Evolutionary conservation across 1,140 invertebrate genomes (phyloP).

Genomic region (Ladona fulva): DNA sequence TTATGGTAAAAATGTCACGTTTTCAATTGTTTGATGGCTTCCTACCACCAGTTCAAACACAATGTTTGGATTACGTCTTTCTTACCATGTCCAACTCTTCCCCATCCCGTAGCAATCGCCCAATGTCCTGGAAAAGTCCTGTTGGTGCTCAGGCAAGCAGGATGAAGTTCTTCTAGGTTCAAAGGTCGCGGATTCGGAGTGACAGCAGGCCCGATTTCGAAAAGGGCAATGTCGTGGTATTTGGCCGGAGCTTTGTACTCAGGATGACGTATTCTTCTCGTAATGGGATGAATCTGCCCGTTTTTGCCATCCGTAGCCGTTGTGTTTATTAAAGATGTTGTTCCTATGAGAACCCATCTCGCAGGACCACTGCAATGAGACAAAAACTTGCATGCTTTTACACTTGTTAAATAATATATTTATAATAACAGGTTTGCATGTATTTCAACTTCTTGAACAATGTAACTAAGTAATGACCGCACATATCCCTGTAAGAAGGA

Average conservation of each 20-base stretch:
- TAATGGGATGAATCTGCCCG: not conserved
- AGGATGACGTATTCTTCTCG: conserved; percentile 13
- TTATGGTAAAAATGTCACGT: too few species aligned
- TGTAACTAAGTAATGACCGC: too few species aligned
- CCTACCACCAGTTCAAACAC: too few species aligned
- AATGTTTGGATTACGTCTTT: too few species aligned
- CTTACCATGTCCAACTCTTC: conserved; percentile 20
- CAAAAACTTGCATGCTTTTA: too few species aligned
- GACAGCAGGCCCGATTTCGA: conserved; percentile 26
- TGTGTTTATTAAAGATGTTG: conserved; percentile 31
- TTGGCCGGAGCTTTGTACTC: conserved; percentile 14
- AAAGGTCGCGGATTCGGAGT: conserved; percentile 20
- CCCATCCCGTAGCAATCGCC: conserved; percentile 29
- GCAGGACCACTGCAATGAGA: conserved; percentile 15
- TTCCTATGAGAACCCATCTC: too few species aligned
- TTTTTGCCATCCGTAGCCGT: not conserved
- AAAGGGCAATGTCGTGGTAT: conserved; percentile 21
- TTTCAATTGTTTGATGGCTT: too few species aligned
- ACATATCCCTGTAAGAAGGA: too few species aligned
- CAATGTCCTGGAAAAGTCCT: not conserved
- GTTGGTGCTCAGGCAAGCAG: conserved; percentile 25
- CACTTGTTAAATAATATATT: too few species aligned
- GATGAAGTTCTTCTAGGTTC: conserved; percentile 20
- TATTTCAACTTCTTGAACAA: too few species aligned
- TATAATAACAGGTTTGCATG: too few species aligned